These are phyloP conservation scores for Sinelater perroti DNA, from an alignment of 2,888 invertebrate species.

Conservation along the genomic window DNA sequence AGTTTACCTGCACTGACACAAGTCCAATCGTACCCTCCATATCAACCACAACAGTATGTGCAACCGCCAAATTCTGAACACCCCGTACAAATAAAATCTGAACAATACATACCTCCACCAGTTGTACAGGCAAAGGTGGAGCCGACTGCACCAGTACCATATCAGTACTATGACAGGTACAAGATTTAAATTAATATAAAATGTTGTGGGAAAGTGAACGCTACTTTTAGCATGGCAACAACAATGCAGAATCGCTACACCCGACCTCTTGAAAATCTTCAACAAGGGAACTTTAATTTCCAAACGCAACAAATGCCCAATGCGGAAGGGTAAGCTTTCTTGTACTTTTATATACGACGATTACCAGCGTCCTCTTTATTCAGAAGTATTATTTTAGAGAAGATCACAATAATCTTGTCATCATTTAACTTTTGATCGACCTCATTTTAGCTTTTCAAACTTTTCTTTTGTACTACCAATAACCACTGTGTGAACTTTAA, in stretches of 20 bases:
- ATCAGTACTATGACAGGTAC: constrained; percentile 39
- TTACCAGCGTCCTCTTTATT: too few relatives aligned
- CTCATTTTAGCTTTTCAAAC: too few relatives aligned
- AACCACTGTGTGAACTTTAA: too few relatives aligned
- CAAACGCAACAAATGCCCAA: constrained; percentile 7
- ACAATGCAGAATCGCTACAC: constrained; percentile 15
- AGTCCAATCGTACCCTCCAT: not conserved
- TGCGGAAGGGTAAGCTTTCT: constrained; percentile 34
- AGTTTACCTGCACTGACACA: not conserved
- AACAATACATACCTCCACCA: constrained; percentile 3
- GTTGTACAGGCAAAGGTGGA: not conserved
- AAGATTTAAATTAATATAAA: too few relatives aligned
- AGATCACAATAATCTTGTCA: too few relatives aligned
- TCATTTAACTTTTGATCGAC: too few relatives aligned
- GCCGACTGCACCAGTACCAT: constrained; percentile 4
- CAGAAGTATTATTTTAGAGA: too few relatives aligned
- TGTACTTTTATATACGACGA: too few relatives aligned
- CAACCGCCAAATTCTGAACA: constrained; percentile 27
- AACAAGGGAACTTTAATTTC: not conserved
- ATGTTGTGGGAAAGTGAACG: not conserved
- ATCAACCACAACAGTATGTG: constrained; percentile 8
- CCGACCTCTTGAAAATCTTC: not conserved
- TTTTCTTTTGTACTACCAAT: too few relatives aligned
- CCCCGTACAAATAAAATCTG: constrained; percentile 3
- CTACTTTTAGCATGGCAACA: constrained; percentile 15